Evolutionary conservation across 2,888 invertebrate species (phyloP).

Genomic region (Nemotelus nigrinus): DNA sequence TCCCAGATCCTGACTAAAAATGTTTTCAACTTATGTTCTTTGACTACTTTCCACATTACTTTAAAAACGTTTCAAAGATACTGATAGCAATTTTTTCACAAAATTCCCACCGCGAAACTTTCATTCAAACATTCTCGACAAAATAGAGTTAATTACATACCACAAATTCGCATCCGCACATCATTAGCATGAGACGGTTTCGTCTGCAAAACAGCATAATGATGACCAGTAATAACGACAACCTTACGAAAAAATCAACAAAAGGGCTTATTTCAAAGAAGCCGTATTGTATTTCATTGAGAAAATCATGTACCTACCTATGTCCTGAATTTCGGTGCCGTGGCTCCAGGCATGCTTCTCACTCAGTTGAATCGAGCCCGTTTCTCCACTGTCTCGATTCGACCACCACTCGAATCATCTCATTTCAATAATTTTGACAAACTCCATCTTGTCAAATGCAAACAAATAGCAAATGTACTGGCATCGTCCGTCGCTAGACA

Average conservation of each 20-base stretch:
- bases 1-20: too few species aligned
- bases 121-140: neutral
- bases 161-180: neutral
- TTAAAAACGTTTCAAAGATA: too few species aligned
- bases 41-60: too few species aligned
- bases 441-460: constrained; percentile 49
- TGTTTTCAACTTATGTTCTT: too few species aligned
- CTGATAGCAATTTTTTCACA: too few species aligned
- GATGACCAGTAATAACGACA: neutral
- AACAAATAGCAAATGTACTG: constrained; percentile 37
- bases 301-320: constrained; percentile 15
- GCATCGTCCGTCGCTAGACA: constrained; percentile 11
- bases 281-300: constrained; percentile 8
- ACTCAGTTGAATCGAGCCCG: constrained; percentile 2
- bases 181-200: neutral
- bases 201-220: neutral
- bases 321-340: neutral
- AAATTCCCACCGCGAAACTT: too few species aligned
- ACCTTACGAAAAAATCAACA: neutral
- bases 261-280: constrained; percentile 7
- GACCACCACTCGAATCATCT: constrained; percentile 15
- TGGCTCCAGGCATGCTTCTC: neutral
- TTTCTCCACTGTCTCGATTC: neutral
- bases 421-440: constrained; percentile 49
- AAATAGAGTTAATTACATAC: constrained; percentile 12